Evolutionary conservation across 2,113 vertebrate genomes (phyloP).

Genomic region (Pica pica): DNA sequence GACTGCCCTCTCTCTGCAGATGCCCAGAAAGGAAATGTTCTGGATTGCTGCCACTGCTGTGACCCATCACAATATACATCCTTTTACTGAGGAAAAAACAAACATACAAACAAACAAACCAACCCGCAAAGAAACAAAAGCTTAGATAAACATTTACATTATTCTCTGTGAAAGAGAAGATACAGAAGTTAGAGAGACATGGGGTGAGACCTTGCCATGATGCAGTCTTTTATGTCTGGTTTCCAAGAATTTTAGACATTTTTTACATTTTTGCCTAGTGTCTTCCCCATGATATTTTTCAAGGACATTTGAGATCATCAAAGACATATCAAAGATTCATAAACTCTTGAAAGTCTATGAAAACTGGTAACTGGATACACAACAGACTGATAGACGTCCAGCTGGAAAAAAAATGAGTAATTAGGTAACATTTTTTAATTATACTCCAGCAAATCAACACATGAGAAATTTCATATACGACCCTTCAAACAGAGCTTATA

Average conservation of each 20-base stretch:
- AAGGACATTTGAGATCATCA: neutral
- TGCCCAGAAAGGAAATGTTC: neutral
- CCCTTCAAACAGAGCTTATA: neutral
- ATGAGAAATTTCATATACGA: neutral
- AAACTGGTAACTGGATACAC: neutral
- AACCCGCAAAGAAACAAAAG: neutral
- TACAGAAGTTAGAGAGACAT: neutral
- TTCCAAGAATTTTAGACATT: neutral
- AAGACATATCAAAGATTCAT: neutral
- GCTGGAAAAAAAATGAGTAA: accelerated
- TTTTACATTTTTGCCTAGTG: neutral
- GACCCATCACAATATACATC: neutral
- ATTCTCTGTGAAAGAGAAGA: neutral
- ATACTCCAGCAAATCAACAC: neutral
- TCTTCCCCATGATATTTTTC: neutral
- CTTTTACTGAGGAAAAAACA: neutral
- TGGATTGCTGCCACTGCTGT: neutral
- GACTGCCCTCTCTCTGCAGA: neutral
- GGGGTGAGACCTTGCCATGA: neutral
- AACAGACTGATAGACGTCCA: neutral
- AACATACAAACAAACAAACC: neutral
- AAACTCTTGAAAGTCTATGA: neutral
- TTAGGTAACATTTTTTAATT: neutral
- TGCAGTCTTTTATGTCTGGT: neutral
- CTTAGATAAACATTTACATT: neutral